Conservation (phyloP, 1,140 invertebrate genomes). For the Drosophila malerkotliana region DNA sequence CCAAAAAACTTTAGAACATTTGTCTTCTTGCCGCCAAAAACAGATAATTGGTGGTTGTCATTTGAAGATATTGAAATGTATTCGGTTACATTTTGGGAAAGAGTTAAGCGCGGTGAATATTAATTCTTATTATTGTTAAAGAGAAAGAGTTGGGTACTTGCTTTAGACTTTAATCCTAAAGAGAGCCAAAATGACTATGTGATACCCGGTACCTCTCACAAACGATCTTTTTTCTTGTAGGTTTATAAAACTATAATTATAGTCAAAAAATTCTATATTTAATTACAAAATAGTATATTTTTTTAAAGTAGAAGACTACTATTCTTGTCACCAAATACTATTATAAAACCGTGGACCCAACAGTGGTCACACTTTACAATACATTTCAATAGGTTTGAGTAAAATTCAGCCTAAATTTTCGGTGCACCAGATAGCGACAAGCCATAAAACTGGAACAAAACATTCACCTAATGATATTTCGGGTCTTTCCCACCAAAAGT, state of each 20-base stretch:
- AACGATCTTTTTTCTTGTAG: too few relatives aligned
- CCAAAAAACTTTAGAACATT: conserved; percentile 44
- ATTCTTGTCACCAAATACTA: too few relatives aligned
- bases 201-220: too few relatives aligned
- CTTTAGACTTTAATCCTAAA: too few relatives aligned
- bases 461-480: conserved; percentile 75
- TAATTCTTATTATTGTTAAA: not conserved
- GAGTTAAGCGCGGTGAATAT: conserved; percentile 3
- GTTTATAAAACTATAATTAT: too few relatives aligned
- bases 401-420: not conserved
- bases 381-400: conserved; percentile 5
- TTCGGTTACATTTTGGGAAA: conserved; percentile 17
- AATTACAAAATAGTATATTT: too few relatives aligned
- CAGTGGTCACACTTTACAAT: too few relatives aligned
- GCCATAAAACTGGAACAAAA: conserved; percentile 67
- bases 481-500: conserved; percentile 80
- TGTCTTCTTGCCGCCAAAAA: conserved; percentile 60
- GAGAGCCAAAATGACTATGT: too few relatives aligned
- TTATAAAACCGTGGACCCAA: too few relatives aligned
- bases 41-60: conserved; percentile 19
- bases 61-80: not conserved
- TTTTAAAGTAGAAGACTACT: too few relatives aligned
- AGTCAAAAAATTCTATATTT: too few relatives aligned
- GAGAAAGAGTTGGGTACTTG: not conserved
- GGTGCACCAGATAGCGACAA: conserved; percentile 26